Base-by-base conservation (phyloP, 1,140 invertebrate species). In the Notospermus geniculatus region DNA sequence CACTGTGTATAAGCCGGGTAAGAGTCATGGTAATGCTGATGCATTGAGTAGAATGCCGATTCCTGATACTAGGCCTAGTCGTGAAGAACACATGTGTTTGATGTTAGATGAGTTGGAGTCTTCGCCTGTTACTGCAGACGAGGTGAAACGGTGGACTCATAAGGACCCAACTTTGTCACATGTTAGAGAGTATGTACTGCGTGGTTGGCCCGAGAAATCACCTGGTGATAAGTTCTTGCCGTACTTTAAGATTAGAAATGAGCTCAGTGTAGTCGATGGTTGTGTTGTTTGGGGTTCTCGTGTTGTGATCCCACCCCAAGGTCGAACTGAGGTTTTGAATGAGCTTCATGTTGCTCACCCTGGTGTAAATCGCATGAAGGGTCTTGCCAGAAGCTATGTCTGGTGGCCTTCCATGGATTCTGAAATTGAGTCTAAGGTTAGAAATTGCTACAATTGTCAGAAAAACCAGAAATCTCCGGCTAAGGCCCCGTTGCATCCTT, bases 341-440 rank as follows among this genome's bases (percentile, higher is more conserved):
- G 64, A 71, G 54, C 69, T 84, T 25, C 83, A 84, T 68, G 46
- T 50, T 1, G 67, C 68, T 9, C 82, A 85, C 65, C 65, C 75
- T 32, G 80, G 83, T 0, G 79, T 83, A 7, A 70, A 78, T 4
- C 69, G 78, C 53, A 83, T 81, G 68, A 84, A 84, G 62, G 32
- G 56, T 7, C 43, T 77, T 5, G 77, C 82, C 4, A 59, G 83
- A 0, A 70, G 61, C 1, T 78, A 79, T 57, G 65, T 81, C 1
- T 85, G 75, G 72, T 85, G 82, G 83, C 76, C 76, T 29, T 67
- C 72, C 9, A 72, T 85, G 0, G 80, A 83, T 64, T 60, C 57
- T 1, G 75, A 81, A 13, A 74, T 83, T 46, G 75, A 80, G 13
- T 13, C 27, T 4, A 23, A 5, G 15, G 27, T 32, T 13, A n/a